Base-by-base conservation (phyloP, 2,888 invertebrate species). In the Drosophila atroscutellata region DNA sequence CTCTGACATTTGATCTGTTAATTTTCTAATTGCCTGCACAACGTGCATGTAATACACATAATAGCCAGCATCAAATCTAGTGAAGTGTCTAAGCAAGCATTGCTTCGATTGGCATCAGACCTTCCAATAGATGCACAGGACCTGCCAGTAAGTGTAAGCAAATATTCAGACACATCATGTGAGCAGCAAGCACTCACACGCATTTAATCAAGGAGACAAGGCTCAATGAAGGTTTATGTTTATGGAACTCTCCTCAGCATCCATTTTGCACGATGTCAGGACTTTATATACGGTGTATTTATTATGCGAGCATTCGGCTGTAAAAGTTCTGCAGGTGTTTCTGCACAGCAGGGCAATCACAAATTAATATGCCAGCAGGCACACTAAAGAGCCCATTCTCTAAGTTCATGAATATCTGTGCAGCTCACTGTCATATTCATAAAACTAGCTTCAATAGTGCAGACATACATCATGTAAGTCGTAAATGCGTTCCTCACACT, bases 351-450 rank as follows among this genome's bases (percentile, higher is more conserved):
- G 45, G 62, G 73, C 58, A 77, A 77, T 76, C 68, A 60, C 73
- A 77, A 63, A 78, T 78, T 77, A 77, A 75, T 72, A 77, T 77
- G 77, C 77, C 62, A 59, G 67, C 34, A 72, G 72, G 72, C 72
- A n/a, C 51, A 73, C 78, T 68, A 72, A 66, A 70, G 71, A 58
- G 66, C 24, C 66, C 54, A 54, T 62, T 56, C 67, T 26, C 32
- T 34, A 36, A 61, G 47, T 34, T 72, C 57, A 55, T 63, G 52
- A 66, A 72, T 60, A 59, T 67, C 58, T 50, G 45, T 26, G 61
- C 37, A 54, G 56, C 42, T 49, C 63, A 50, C 45, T 66, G 61
- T 69, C 58, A 59, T 73, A 70, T 77, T 72, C 69, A 65, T 69
- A 64, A 77, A 76, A 61, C 57, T 52, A 50, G 28, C 64, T 52